Evolutionary conservation across 1,140 invertebrate species (phyloP), one percentile per base, ranked within the genome.

Genomic region (Drosophila ogumai): DNA sequence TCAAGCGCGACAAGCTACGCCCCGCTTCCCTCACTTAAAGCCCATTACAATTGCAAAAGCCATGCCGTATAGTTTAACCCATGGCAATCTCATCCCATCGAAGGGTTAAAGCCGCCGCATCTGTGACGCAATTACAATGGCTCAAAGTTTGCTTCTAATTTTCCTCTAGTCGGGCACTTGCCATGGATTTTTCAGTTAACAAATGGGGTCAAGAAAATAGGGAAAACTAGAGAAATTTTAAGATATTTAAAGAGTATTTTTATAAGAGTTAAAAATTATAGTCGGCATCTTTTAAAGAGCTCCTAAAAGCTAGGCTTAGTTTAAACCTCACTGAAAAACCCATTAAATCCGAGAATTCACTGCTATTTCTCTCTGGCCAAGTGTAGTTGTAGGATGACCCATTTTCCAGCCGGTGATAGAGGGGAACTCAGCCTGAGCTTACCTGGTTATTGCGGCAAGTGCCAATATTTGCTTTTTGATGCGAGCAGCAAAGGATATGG

Each of bases 391-490:
- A 50, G 68, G 54, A 65, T 71, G 84, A 90, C 84, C 84, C 50
- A 85, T 88, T 90, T 88, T 75, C 57, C n/a, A 74, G 38, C 41
- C 64, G 58, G 54, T 55, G 72, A 54, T 54, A 59, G 40, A 32
- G 60, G 58, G 46, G 17, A 60, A 67, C 73, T 68, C 43, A 75
- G 82, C 49, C 81, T 56, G 67, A 50, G 59, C 75, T 81, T 80
- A 82, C 84, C 76, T 74, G 85, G 71, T 82, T 88, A 88, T 90
- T 88, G 85, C 87, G 78, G 85, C 85, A 81, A 88, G 85, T 90
- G 85, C 85, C 85, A 88, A 88, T 88, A 88, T 88, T 88, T 88
- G 78, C 73, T 90, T 81, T 68, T 63, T 65, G 66, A 59, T 72
- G 69, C 69, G 69, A 73, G 69, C 22, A 31, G 66, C 69, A 72